Evolutionary conservation across 2,797 vertebrate species (phyloP).

Genomic region (Gadopsis bispinosus): DNA sequence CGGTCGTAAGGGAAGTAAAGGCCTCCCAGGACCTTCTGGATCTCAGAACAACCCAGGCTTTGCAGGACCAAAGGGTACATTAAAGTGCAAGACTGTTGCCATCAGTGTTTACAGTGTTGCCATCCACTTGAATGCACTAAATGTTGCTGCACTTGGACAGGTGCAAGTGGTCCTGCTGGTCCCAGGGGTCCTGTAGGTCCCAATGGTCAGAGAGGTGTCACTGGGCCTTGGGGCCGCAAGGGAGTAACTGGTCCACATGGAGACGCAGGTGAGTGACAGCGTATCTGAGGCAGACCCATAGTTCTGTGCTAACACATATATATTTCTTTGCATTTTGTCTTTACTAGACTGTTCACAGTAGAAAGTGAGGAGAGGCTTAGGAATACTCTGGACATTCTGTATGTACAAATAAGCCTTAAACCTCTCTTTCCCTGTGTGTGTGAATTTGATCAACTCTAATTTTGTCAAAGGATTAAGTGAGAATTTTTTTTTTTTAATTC

Average conservation of each 20-base stretch:
- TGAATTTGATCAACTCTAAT: background rate
- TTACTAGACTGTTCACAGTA: background rate
- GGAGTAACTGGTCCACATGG: slow-evolving; percentile 63
- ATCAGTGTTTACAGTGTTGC: background rate
- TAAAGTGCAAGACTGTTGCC: background rate
- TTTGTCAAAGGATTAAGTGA: background rate
- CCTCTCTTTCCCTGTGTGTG: background rate
- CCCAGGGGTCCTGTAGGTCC: slow-evolving; percentile 48
- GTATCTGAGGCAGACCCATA: background rate
- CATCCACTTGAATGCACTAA: slow-evolving; percentile 4
- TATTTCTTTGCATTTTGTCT: background rate
- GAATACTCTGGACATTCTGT: too few species aligned
- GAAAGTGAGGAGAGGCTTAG: background rate
- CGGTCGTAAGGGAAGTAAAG: slow-evolving; percentile 61
- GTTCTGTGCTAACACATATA: background rate
- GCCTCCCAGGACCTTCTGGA: slow-evolving; percentile 61
- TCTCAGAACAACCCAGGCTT: background rate
- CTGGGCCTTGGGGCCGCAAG: slow-evolving; percentile 58
- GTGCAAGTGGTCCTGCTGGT: slow-evolving; percentile 56
- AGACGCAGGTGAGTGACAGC: slow-evolving; percentile 46
- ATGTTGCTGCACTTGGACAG: slow-evolving; percentile 53
- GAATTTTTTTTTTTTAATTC: background rate
- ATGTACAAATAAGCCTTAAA: too few species aligned
- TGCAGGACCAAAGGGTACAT: slow-evolving; percentile 64
- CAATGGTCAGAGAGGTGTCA: slow-evolving; percentile 60